phyloP scores from a whole-genome alignment of 2,797 vertebrate species.

The Pipistrellus pygmaeus region DNA sequence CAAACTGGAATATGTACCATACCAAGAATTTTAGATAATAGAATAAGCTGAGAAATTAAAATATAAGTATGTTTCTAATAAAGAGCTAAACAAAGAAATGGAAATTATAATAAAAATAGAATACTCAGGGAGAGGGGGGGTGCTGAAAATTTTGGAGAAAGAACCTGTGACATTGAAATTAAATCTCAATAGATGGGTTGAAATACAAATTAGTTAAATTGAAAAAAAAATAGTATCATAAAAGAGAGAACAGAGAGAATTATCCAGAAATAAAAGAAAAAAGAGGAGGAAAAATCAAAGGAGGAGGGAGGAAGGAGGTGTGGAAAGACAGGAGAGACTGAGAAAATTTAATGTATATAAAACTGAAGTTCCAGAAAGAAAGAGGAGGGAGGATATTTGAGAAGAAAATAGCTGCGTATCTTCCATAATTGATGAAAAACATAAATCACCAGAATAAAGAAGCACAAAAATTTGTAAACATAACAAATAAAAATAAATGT shows the following conservation, averaged over 20 bases:
- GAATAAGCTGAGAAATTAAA: slow-evolving; percentile 18
- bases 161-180: neutral
- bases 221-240: slow-evolving; percentile 18
- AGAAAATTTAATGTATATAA: neutral
- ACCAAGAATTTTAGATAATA: slow-evolving; percentile 34
- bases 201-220: slow-evolving; percentile 26
- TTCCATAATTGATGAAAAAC: slow-evolving; percentile 12
- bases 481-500: neutral
- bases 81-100: slow-evolving; percentile 34
- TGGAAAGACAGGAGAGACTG: neutral
- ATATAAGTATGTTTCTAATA: slow-evolving; percentile 25
- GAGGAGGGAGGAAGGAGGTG: neutral
- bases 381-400: neutral
- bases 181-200: slow-evolving; percentile 15
- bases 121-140: neutral
- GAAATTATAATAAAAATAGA: slow-evolving; percentile 3
- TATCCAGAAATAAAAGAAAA: neutral
- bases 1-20: neutral
- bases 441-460: neutral
- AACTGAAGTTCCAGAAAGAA: slow-evolving; percentile 1
- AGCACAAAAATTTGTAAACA: neutral
- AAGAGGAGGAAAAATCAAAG: no score
- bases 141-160: neutral
- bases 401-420: slow-evolving; percentile 25
- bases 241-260: slow-evolving; percentile 26